These are phyloP conservation scores for Sebastes minor DNA, from an alignment of 2,797 vertebrate species.

Conservation along the genomic window DNA sequence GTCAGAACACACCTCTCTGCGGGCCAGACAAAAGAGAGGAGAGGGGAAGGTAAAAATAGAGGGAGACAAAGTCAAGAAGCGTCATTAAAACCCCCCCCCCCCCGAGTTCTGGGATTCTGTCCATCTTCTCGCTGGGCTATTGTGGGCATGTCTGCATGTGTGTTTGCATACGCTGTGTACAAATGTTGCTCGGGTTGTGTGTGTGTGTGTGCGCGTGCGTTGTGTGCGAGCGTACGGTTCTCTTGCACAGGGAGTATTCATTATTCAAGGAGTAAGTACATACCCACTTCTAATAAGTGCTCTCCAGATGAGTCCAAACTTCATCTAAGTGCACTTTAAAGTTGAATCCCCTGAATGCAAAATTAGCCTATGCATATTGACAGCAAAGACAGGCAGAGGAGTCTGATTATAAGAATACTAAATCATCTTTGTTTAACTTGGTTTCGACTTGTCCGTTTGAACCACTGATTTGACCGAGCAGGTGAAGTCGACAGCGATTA, in stretches of 20 bases:
- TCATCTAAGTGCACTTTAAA: slow-evolving; percentile 58
- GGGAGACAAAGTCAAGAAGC: slow-evolving; percentile 30
- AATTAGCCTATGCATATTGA: slow-evolving; percentile 18
- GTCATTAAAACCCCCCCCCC: slow-evolving; percentile 35
- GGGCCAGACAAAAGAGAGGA: slow-evolving; percentile 26
- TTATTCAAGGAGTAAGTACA: slow-evolving; percentile 56
- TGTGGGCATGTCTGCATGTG: slow-evolving; percentile 1
- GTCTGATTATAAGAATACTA: slow-evolving; percentile 1
- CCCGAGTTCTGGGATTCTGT: slow-evolving; percentile 17
- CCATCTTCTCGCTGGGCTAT: slow-evolving; percentile 13
- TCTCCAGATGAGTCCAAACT: slow-evolving; percentile 57
- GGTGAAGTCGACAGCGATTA: not conserved
- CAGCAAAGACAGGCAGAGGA: not conserved
- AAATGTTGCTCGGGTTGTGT: not conserved
- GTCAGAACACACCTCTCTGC: slow-evolving; percentile 45
- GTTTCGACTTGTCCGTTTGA: not conserved
- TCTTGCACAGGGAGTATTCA: slow-evolving; percentile 30
- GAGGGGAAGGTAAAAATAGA: slow-evolving; percentile 31
- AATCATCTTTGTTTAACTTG: not conserved
- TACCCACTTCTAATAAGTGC: slow-evolving; percentile 63
- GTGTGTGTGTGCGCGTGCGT: not conserved
- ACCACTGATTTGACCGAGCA: not conserved
- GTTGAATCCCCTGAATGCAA: slow-evolving; percentile 39
- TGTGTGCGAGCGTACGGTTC: not conserved
- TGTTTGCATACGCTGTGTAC: slow-evolving; percentile 13